Base-by-base conservation (phyloP, 1,140 invertebrate genomes). In the Parapsyche elsis region DNA sequence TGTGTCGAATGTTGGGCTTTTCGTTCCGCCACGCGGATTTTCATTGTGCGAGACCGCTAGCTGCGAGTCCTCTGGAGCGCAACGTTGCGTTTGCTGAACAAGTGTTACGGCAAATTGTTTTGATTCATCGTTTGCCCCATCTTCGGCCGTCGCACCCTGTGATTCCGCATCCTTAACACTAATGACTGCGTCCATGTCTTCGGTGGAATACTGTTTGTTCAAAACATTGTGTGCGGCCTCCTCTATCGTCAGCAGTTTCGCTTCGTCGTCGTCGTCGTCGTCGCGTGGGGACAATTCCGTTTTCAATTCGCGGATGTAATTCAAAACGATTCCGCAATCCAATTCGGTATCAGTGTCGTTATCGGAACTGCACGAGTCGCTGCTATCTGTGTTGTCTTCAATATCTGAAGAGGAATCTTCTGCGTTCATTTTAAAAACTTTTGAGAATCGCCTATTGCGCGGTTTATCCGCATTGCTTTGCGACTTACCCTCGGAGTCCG, bases 351-450 rank as follows among this genome's bases (percentile, higher is more conserved):
- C 89, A 0, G 88, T 90, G 61, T 90, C 90, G 67, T 90, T 90
- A 80, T 90, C 90, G 0, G 89, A 90, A 0, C 87, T 87, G 80
- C 92, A 91, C 30, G 87, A 89, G 82, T 91, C 85, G 84, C 90
- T 87, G 53, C 88, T 89, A 71, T 87, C 87, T 12, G 87, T 87
- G 74, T 88, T 87, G 78, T 91, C 90, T 78, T 90, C 91, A 12
- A 91, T 88, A 57, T 92, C 92, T 5, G 92, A 93, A 9, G 91
- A 93, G 0, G 92, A 90, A 30, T 91, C 91, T 59, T 91, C 90
- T 5, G 92, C 91, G 84, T 95, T 95, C 0, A 95, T 93, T 0
- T 94, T 91, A 83, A 94, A 94, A 0, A 94, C 93, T 16, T 92
- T 90, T 0, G 93, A 94, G 84, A 94, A 95, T 19, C 90, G 89